phyloP scores from a whole-genome alignment of 1,140 invertebrate species.

The Lordiphosa collinella region DNA sequence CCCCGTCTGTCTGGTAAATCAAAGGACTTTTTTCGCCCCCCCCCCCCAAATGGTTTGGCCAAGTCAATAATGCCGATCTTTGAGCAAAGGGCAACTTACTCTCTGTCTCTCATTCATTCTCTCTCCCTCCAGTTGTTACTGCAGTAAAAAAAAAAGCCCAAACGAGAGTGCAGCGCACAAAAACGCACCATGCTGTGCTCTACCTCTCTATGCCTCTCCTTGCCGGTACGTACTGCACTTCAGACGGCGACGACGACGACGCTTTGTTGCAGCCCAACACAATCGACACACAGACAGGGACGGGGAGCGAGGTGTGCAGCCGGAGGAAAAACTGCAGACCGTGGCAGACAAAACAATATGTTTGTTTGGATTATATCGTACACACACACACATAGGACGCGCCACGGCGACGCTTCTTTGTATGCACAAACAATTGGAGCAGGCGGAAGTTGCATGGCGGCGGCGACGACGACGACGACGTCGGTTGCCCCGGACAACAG shows the following conservation, averaged over 20 bases:
- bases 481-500: constrained; percentile 44
- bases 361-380: constrained; percentile 73
- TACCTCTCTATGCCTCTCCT: constrained; percentile 39
- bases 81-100: constrained; percentile 25
- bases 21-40: neutral
- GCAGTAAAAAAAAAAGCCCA: constrained; percentile 18
- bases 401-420: constrained; percentile 66
- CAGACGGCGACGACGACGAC: constrained; percentile 51
- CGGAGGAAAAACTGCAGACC: constrained; percentile 43
- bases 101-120: constrained; percentile 7
- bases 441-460: constrained; percentile 73
- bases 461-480: constrained; percentile 19
- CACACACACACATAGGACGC: constrained; percentile 20
- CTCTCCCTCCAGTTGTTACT: neutral
- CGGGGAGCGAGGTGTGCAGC: constrained; percentile 3
- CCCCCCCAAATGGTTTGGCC: constrained; percentile 25
- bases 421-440: constrained; percentile 76
- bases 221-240: constrained; percentile 45
- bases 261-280: constrained; percentile 53
- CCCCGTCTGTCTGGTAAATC: no score
- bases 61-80: constrained; percentile 35
- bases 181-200: constrained; percentile 31
- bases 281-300: constrained; percentile 65
- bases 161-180: constrained; percentile 45
- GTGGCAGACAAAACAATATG: constrained; percentile 77